Conservation (phyloP, 64 coral and sea anemone species). For the Porites lutea region DNA sequence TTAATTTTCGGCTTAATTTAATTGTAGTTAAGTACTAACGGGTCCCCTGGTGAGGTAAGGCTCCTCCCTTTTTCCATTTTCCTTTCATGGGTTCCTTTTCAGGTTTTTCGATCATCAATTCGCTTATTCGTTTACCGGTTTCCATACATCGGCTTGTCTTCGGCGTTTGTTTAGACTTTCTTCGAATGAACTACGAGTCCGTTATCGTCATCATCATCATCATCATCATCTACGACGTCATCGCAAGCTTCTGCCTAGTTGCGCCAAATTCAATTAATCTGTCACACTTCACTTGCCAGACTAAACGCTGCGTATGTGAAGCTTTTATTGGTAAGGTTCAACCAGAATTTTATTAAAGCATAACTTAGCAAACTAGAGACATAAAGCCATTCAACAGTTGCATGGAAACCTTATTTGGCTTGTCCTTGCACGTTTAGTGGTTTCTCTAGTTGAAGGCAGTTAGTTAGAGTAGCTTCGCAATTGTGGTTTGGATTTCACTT, state of each 20-base stretch:
- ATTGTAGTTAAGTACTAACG: not conserved
- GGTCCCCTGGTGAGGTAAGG: not conserved
- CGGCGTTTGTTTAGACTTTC: not conserved
- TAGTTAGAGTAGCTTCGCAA: not conserved
- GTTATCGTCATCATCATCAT: too few relatives aligned
- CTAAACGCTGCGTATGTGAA: not conserved
- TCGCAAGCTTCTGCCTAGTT: not conserved
- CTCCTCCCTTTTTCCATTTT: not conserved
- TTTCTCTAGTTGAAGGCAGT: not conserved
- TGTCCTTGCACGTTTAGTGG: not conserved
- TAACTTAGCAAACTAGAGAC: not conserved
- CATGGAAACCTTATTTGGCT: not conserved
- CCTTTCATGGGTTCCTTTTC: not conserved
- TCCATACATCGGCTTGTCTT: not conserved
- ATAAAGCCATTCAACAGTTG: not conserved
- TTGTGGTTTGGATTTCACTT: not conserved
- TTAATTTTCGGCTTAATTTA: constrained; percentile 22
- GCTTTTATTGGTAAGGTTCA: constrained; percentile 26
- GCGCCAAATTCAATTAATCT: not conserved
- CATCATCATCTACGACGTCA: too few relatives aligned
- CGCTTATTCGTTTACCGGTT: not conserved
- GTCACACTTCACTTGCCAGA: constrained; percentile 16
- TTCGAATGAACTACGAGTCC: not conserved
- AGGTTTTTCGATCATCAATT: not conserved
- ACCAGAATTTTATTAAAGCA: not conserved